Percentiles rank a stretch among this genome's conserved stretches.
These are phyloP conservation scores for Panorpa germanica DNA, from an alignment of 2,888 invertebrate genomes.

Conservation along the genomic window DNA sequence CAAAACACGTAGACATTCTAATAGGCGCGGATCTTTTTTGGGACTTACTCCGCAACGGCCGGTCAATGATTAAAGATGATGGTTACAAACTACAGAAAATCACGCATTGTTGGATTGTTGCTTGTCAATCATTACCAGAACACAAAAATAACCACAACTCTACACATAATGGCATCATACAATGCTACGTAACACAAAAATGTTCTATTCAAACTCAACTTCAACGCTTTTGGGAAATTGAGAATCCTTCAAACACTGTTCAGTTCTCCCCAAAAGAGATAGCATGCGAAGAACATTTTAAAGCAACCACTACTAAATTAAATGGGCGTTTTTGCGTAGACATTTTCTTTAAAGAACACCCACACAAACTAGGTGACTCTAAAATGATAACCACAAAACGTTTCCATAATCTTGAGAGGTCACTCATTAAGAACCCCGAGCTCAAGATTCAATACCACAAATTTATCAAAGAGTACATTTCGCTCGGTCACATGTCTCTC, in stretches of 20 bases:
- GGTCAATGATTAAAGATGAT: no score
- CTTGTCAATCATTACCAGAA: no score
- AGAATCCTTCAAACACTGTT: slow-evolving; percentile 1
- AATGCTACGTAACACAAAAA: no score
- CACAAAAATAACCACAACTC: no score
- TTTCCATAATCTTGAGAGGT: slow-evolving; percentile 3
- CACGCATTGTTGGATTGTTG: no score
- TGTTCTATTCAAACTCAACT: no score
- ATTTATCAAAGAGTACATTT: slow-evolving; percentile 5
- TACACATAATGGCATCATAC: no score
- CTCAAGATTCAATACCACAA: slow-evolving; percentile 1
- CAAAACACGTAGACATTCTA: no score
- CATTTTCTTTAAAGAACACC: not conserved
- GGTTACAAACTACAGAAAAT: no score
- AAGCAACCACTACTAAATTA: not conserved
- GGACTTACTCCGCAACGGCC: no score
- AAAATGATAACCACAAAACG: not conserved
- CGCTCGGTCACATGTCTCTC: slow-evolving; percentile 5
- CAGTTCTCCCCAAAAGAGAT: not conserved
- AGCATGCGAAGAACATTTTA: not conserved
- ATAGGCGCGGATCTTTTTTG: no score
- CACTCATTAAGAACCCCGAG: not conserved
- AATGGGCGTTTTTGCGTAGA: slow-evolving; percentile 5
- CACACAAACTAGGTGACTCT: slow-evolving; percentile 2
- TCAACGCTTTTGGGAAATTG: slow-evolving; percentile 7